Evolutionary conservation across 2,888 invertebrate genomes (phyloP), one percentile per base, ranked within the genome.

Genomic region (Temnothorax rugatulus): DNA sequence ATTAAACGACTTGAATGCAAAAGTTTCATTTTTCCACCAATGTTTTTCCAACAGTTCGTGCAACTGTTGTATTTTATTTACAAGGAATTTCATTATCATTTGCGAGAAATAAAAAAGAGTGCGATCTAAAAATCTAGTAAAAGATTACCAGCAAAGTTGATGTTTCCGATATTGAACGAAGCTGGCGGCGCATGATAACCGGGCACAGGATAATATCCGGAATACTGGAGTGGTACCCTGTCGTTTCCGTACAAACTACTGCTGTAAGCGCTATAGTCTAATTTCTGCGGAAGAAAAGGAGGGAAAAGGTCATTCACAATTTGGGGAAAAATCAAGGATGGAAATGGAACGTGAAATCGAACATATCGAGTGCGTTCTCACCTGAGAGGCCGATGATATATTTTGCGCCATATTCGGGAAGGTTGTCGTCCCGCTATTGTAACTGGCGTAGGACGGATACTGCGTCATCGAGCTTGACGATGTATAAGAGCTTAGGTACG

Each of bases 171-270:
- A 84, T 94, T 94, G 86, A 95, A 95, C 5, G 95, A 92, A 25
- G 94, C 86, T 44, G 95, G 93, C 11, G 94, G 90, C 29, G 93
- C 88, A 76, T 94, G 95, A 87, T 95, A 95, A 25, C 94, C 93
- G 50, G 94, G 92, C 91, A 95, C 92, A 38, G 95, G 93, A 85
- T 95, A 95, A 89, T 95, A 95, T 82, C 94, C 92, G 79, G 95
- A 93, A 92, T 95, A 95, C 89, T 95, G 95, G 77, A 94, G 86
- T 64, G 94, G 92, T 91, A 94, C 94, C 92, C 94, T 94, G 89
- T 95, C 95, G 84, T 95, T 95, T 87, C 93, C 93, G 73, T 95
- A 95, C 21, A 95, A 89, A 87, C 92, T 91, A 86, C 92, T 93
- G 82, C 94, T 91, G 83, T 95, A 94, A 57, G 94, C 92, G 76